A percentile compares a stretch with the other conserved stretches of the same genome.
These are phyloP conservation scores for Xiphydria camelus DNA, from an alignment of 2,888 invertebrate species.

Conservation along the genomic window DNA sequence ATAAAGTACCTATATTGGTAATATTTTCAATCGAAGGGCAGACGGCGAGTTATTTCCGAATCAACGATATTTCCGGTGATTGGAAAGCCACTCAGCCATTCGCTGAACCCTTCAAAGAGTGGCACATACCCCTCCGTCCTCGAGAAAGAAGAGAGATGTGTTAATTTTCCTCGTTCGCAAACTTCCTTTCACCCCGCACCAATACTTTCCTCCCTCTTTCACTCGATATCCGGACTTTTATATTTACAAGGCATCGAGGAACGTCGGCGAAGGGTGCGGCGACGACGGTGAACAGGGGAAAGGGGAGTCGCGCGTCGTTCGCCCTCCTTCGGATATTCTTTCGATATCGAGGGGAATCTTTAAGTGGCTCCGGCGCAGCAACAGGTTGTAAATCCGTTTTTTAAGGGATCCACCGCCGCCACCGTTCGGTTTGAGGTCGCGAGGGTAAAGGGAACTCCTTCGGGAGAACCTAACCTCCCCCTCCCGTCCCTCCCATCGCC, in stretches of 20 bases:
- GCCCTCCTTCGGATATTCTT: constrained; percentile 55
- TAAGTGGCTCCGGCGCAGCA: constrained; percentile 56
- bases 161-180: background rate
- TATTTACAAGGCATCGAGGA: constrained; percentile 49
- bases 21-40: no score
- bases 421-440: constrained; percentile 52
- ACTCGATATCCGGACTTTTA: constrained; percentile 50
- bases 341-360: constrained; percentile 59
- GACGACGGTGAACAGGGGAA: constrained; percentile 16
- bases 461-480: constrained; percentile 37
- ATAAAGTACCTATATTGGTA: no score
- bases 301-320: constrained; percentile 25
- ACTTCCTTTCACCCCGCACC: background rate
- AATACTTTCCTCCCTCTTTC: constrained; percentile 27
- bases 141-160: background rate
- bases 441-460: constrained; percentile 52
- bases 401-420: constrained; percentile 46
- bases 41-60: no score
- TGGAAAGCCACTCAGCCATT: no score
- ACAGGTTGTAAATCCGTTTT: constrained; percentile 58
- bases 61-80: no score
- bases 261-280: constrained; percentile 32
- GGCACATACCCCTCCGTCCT: no score
- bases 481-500: constrained; percentile 26
- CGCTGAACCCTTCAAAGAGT: no score